Evolutionary conservation across 2,888 invertebrate genomes (phyloP).

Genomic region (Hemaris fuciformis): DNA sequence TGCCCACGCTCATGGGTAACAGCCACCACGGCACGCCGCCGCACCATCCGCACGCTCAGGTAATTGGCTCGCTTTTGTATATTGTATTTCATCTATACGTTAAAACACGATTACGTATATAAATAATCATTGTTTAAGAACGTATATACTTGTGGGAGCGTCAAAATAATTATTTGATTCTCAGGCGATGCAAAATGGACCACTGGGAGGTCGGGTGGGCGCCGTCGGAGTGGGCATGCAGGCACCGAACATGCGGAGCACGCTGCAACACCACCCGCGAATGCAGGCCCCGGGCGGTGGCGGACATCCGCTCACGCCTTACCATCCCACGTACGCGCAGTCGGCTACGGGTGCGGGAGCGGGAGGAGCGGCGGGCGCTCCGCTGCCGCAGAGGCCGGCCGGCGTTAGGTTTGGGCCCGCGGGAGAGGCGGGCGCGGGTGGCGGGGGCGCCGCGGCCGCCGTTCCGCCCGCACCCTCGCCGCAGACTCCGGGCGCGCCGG

Average conservation of each 20-base stretch:
- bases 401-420: constrained; percentile 78
- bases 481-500: constrained; percentile 88
- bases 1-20: constrained; percentile 84
- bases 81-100: too few relatives aligned
- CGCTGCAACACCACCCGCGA: constrained; percentile 81
- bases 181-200: constrained; percentile 89
- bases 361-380: constrained; percentile 44
- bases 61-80: too few relatives aligned
- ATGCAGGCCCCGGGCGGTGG: constrained; percentile 72
- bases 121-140: too few relatives aligned
- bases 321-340: constrained; percentile 81
- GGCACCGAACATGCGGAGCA: constrained; percentile 81
- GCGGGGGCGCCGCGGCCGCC: constrained; percentile 86
- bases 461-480: constrained; percentile 90
- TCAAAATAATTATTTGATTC: constrained; percentile 16
- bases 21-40: constrained; percentile 68
- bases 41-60: constrained; percentile 78
- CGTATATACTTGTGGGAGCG: background rate
- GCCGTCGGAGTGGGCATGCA: constrained; percentile 65
- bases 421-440: constrained; percentile 72
- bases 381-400: constrained; percentile 56
- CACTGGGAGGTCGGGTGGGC: constrained; percentile 83
- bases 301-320: constrained; percentile 80
- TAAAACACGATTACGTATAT: too few relatives aligned
- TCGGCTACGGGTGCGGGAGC: constrained; percentile 69